Base-by-base conservation (phyloP, 2,113 vertebrate genomes). In the Sarotherodon lohbergeri region DNA sequence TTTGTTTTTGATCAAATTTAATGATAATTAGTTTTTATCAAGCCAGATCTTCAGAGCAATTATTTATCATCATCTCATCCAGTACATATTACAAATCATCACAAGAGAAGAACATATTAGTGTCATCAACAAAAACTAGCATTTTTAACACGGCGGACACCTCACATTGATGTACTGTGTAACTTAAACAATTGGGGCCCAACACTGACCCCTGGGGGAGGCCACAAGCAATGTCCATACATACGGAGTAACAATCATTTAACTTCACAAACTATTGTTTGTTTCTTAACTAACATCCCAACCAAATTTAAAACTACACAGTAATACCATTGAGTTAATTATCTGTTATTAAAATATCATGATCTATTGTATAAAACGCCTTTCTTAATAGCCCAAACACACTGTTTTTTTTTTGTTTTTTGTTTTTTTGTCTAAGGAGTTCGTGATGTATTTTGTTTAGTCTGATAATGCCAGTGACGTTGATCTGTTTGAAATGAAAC, bases 351-450 rank as follows among this genome's bases (percentile, higher is more conserved):
- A 66, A 39, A 39, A 39, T 66, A 22, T 39, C 19, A 66, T 7
- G 10, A 39, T 36, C 32, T 66, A 66, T 66, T 66, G 61, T 66
- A 66, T 66, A 66, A 66, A 66, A 66, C 17, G 17, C 10, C 32
- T 36, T 36, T 63, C 9, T 63, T 63, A 32, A 63, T n/a, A 63
- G 17, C 5, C 32, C 17, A 63, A 66, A 66, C 4, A 39, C 61
- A 66, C 34, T 41, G 0, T 2, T 32, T 7, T 17, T 4, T 4
- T 0, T 36, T 61, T 11, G 0, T 39, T 8, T 63, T 39, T 8
- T 63, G 4, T n/a, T 66, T 66, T 66, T 66, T 66, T 22, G 34
- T 39, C 34, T 39, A 66, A 4, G 19, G 6, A 22, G 61, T 66
- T 66, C 39, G 11, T 66, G 61, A 66, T 19, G 61, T 66, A 56